Evolutionary conservation across 2,797 vertebrate genomes (phyloP), one percentile per base, ranked within the genome.

Genomic region (Tachyglossus aculeatus): DNA sequence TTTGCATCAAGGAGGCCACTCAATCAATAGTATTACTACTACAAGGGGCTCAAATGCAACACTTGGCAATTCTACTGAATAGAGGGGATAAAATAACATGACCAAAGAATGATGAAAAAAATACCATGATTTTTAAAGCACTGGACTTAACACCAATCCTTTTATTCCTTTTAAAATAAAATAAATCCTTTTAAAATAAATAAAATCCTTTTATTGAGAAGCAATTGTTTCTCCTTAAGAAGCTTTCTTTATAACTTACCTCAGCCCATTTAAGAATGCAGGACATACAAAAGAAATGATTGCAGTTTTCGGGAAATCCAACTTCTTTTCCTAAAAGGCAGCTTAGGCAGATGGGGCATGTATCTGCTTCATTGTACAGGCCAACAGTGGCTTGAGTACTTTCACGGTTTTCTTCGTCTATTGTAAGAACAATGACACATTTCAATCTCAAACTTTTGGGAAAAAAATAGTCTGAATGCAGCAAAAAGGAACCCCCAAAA

Each of bases 261-360:
- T 99, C 95, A 68, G 97, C 96, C 98, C 97, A 99, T 13, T 95
- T 96, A 78, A 99, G 93, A 81, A 99, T 96, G 80, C 97, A 99
- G 81, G 92, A 79, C 74, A 98, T 90, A 89, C 98, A 99, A 91
- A 98, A 99, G 83, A 95, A 86, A 51, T 99, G 97, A 87, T 87
- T 94, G 92, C 97, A 99, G 89, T 89, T 94, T 90, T 98, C 95
- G 8, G 96, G 97, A 89, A 96, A 93, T 69, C 95, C 97, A 38
- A 95, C 87, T 81, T 98, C 95, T 31, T 93, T 89, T 25, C 91
- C 90, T 15, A 91, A 89, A 70, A 95, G 91, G 71, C 90, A 86
- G 57, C 93, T 96, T 82, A 99, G 92, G 86, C 98, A 99, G 89
- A 99, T 98, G 7, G 97, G 98, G 88, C 98, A 99, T 6, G 80